Evolutionary conservation across 1,140 invertebrate species (phyloP), one percentile per base, ranked within the genome.

Genomic region (Zaprionus ghesquierei): DNA sequence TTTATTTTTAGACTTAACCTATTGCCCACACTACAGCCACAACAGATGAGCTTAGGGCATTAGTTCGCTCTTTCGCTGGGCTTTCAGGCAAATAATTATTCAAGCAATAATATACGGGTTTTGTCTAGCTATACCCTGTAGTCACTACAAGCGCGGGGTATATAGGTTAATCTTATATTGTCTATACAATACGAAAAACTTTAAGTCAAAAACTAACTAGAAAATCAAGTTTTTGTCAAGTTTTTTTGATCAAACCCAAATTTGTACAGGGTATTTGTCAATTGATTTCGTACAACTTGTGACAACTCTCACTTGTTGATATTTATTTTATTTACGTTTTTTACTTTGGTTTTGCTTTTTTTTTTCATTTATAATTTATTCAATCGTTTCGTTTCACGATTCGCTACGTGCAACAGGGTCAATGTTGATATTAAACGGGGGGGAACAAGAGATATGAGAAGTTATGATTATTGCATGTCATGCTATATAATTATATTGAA

Each of bases 291-390:
- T 3, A 20, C 8, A 0, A 20, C 15, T 18, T 20, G 41, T 0
- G 41, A 18, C 18, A 50, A n/a, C 46, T 15, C 18, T 22, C 3
- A 49, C 22, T 69, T 55, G 23, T 46, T 62, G 5, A 29, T 18
- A 10, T 15, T 44, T 44, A 25, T 51, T 69, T 41, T 18, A 35
- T 15, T 51, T 22, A 46, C 18, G 18, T 46, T 8, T 56, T n/a
- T 62, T 55, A 6, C 9, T 25, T 55, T 35, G 20, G n/a, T 9
- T 35, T 35, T 38, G n/a, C 3, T 35, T 35, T 38, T 15, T 29
- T 38, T n/a, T 38, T 15, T 38, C 4, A 23, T 56, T 23, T 22
- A n/a, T 29, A 70, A 70, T 64, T 70, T 64, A 70, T 70, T 55
- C 38, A 38, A 65, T 13, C 25, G 33, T 59, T 38, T 50, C 25